Evolutionary conservation across 2,113 vertebrate genomes (phyloP).

Genomic region (Polypterus bichir): DNA sequence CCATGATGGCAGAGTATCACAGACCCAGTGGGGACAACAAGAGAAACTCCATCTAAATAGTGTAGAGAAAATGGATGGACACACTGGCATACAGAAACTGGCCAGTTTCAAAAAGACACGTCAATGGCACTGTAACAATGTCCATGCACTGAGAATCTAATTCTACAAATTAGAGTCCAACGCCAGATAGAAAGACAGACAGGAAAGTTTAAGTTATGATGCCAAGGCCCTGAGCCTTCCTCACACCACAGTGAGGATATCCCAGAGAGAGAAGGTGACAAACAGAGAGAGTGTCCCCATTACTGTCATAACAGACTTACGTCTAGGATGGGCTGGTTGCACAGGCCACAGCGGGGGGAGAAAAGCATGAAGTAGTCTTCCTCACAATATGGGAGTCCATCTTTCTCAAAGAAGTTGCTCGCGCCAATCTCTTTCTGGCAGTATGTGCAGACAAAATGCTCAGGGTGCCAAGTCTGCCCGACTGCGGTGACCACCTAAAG

Average conservation of each 20-base stretch:
- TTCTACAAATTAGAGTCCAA: too few relatives aligned
- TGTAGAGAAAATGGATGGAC: too few relatives aligned
- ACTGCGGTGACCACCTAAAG: constrained; percentile 73
- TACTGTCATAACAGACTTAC: constrained; percentile 35
- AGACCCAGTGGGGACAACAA: too few relatives aligned
- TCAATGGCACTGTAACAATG: too few relatives aligned
- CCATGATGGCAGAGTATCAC: too few relatives aligned
- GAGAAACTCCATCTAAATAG: too few relatives aligned
- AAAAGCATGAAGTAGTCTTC: constrained; percentile 78
- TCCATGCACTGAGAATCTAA: too few relatives aligned
- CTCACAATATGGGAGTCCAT: constrained; percentile 75
- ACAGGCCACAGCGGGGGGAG: constrained; percentile 75
- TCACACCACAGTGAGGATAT: neutral
- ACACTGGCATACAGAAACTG: too few relatives aligned
- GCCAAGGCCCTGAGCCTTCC: neutral
- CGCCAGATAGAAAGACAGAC: too few relatives aligned
- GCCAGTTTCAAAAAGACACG: too few relatives aligned
- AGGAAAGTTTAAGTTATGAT: neutral
- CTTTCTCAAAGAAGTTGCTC: constrained; percentile 86
- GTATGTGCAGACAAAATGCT: constrained; percentile 75
- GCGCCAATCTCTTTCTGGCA: constrained; percentile 70
- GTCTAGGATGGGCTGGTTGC: constrained; percentile 75
- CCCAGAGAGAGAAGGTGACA: neutral
- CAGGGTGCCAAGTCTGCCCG: constrained; percentile 77
- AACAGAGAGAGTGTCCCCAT: neutral